Evolutionary conservation across 2,888 invertebrate species (phyloP), one percentile per base, ranked within the genome.

Genomic region (Melieria crassipennis): DNA sequence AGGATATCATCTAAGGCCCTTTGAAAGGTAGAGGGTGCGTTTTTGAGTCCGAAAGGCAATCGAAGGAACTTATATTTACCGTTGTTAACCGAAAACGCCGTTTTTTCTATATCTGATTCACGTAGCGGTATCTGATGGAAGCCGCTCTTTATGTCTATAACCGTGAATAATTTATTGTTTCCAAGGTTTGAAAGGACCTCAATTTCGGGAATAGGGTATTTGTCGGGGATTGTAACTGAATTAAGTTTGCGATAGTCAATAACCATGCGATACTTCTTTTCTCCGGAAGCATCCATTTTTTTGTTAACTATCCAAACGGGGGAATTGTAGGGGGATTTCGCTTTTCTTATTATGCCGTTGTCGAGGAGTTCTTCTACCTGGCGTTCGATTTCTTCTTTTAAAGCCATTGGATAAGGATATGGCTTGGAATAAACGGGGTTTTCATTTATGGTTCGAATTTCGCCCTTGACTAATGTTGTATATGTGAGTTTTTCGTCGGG

Each of bases 131-230:
- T 30, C 30, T 30, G 30, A 30, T 30, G 30, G 30, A 30, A 13
- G 1, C 57, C 57, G 57, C 13, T 57, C 30, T 57, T 57, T 13
- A 57, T 3, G 3, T 13, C 57, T 7, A 57, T 10, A 4, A n/a
- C 30, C 9, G 13, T 57, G 13, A 57, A 13, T 11, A 11, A 57
- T 57, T n/a, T 57, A 57, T n/a, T 16, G 7, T 57, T 13, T 13
- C 30, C 4, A 11, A 57, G 16, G 11, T 50, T 50, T 50, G 50
- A 50, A 11, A 13, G 13, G 48, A 73, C 73, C 13, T 70, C 68
- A 42, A 72, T 73, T 11, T 73, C 71, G 6, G 72, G 69, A 42
- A 75, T 73, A 1, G 71, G 71, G 52, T 71, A 71, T 66, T 42
- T 69, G 42, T 71, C 72, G 5, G 70, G 47, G 43, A 68, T 68